Base-by-base conservation (phyloP, 2,888 invertebrate species). In the Thera obeliscata region DNA sequence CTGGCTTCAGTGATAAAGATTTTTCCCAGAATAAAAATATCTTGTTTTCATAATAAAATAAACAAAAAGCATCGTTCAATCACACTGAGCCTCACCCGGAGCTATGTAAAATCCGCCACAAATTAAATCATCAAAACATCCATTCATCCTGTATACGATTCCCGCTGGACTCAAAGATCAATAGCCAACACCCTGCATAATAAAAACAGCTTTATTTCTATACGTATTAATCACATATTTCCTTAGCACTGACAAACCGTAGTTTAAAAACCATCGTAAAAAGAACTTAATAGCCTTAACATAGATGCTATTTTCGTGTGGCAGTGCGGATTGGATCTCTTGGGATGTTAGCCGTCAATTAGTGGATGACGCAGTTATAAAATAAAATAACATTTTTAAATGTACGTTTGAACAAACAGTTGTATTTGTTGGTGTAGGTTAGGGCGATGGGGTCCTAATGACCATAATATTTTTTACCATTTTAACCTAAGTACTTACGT, bases 311-410 rank as follows among this genome's bases (percentile, higher is more conserved):
- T 61, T 78, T 75, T 80, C 43, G 74, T 38, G 67, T 71, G 69
- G 67, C 63, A 12, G 58, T 61, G 49, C 61, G 67, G 66, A 66
- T 43, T 70, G 72, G 72, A 76, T 73, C 73, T 64, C 66, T 75
- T 77, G 77, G 76, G 78, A 79, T 77, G 77, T 77, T 78, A 76
- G 72, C 76, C 81, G 81, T 85, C 87, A 87, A 87, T 87, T 87
- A 87, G 85, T 82, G 69, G 63, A 63, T 69, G 82, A 78, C 80
- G 76, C 77, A 77, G 79, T 81, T 80, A 78, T 80, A 78, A 79
- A 78, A 76, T 74, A 67, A 73, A 78, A 76, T 74, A 67, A 73
- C 74, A 76, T 66, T 76, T 78, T 78, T 78, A 72, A 78, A 78
- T 78, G 76, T 75, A 69, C 74, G 71, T 71, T 67, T 63, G 69